Base-by-base conservation (phyloP, 64 coral and sea anemone species). In the Platygyra sinensis region DNA sequence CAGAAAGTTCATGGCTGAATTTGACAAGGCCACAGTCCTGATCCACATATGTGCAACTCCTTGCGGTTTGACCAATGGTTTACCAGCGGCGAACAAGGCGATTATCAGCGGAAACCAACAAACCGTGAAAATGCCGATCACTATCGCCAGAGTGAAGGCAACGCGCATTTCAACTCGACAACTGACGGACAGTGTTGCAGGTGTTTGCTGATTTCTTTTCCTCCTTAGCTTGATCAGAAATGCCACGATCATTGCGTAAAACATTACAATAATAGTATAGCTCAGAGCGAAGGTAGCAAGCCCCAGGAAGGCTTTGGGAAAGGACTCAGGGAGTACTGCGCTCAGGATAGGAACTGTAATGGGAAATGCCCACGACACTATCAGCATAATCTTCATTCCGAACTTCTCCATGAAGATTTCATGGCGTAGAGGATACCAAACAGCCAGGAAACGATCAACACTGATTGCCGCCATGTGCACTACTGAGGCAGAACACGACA, bases 1-100 rank as follows among this genome's bases (percentile, higher is more conserved):
- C 11, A 80, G 22, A 80, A 80, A 80, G 54, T 80, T 80, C 78
- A 80, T 80, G 14, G 52, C 78, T 0, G 78, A 80, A 28, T 80
- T 80, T 29, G 78, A 80, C 24, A 80, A 24, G 13, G 78, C 51
- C 52, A 80, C 20, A 18, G 78, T 80, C 8, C 78, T 51, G 25
- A 80, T 51, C 78, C 75, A 77, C 75, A 77, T 77, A 25, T 77
- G 75, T 8, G 38, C 75, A n/a, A 46, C 20, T 12, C 75, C 78
- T 5, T 80, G 55, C 27, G 24, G n/a, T 16, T 80, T 60, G 11
- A 80, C 17, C 9, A 80, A 52, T 30, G 52, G 27, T 60, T 80
- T 80, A 60, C 15, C 54, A 15, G 52, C 11, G 3, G 52, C 78
- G 15, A 80, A 80, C 51, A 80, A 16, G 13, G 78, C 78, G 10